Conservation (phyloP, 2,113 vertebrate species). For the Pagrus major region DNA sequence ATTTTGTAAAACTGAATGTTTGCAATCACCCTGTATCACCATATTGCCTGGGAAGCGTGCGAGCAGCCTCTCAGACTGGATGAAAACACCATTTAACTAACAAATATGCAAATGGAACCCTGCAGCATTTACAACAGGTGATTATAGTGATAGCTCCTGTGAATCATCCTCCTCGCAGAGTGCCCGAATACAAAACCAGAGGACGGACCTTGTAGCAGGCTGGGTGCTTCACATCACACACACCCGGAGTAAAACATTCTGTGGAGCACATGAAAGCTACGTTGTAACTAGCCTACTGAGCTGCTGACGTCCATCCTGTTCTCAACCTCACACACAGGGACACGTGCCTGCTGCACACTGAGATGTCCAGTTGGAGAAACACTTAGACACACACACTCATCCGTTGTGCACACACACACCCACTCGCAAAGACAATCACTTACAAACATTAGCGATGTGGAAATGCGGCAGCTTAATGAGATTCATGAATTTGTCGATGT, state of each 20-base stretch:
- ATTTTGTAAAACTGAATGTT: too few species aligned
- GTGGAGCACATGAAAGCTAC: conserved; percentile 22
- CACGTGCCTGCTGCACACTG: conserved; percentile 51
- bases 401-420: background rate
- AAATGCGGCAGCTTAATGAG: background rate
- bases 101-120: background rate
- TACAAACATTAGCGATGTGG: background rate
- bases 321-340: conserved; percentile 51
- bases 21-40: too few species aligned
- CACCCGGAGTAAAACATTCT: background rate
- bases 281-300: conserved; percentile 26
- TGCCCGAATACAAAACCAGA: background rate
- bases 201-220: background rate
- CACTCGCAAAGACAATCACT: too few species aligned
- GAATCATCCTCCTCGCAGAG: background rate
- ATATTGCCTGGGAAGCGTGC: background rate
- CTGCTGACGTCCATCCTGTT: conserved; percentile 59
- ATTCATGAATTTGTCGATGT: background rate
- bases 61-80: background rate
- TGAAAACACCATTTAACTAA: background rate
- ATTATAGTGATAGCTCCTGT: background rate
- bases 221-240: background rate
- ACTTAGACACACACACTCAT: conserved; percentile 13
- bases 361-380: conserved; percentile 28
- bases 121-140: too few species aligned